These are phyloP conservation scores for Hylaeus anthracinus DNA, from an alignment of 1,140 invertebrate genomes.

Conservation along the genomic window DNA sequence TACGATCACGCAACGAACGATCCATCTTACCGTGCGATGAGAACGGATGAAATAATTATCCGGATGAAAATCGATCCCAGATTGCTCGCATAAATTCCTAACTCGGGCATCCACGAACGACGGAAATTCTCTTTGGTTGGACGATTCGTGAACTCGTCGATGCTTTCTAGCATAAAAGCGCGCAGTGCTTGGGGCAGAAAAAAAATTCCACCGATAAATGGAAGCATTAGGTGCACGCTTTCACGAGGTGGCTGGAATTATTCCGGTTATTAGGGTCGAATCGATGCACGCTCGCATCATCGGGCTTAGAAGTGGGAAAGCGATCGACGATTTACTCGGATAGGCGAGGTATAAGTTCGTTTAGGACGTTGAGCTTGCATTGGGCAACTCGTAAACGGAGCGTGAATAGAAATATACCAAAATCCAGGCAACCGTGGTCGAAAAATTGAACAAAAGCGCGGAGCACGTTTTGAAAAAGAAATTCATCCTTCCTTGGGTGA, in stretches of 20 bases:
- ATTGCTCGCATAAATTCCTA: no score
- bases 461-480: no score
- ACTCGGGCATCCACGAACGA: no score
- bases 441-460: no score
- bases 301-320: constrained; percentile 35
- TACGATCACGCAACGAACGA: no score
- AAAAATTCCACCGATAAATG: neutral
- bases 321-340: constrained; percentile 18
- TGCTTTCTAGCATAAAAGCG: no score
- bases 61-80: no score
- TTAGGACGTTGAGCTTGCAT: constrained; percentile 1
- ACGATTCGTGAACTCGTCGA: neutral
- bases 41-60: no score
- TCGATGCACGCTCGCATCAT: constrained; percentile 24
- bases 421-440: neutral
- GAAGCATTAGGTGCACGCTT: constrained; percentile 5
- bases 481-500: no score
- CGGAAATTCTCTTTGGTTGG: no score
- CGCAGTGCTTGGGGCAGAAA: neutral
- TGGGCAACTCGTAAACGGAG: neutral
- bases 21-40: no score
- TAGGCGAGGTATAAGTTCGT: neutral
- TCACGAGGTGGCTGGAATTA: constrained; percentile 20
- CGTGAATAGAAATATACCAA: neutral
- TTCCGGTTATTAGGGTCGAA: constrained; percentile 42